Conservation (phyloP, 1,140 invertebrate species). For the Drosophila aff. region DNA sequence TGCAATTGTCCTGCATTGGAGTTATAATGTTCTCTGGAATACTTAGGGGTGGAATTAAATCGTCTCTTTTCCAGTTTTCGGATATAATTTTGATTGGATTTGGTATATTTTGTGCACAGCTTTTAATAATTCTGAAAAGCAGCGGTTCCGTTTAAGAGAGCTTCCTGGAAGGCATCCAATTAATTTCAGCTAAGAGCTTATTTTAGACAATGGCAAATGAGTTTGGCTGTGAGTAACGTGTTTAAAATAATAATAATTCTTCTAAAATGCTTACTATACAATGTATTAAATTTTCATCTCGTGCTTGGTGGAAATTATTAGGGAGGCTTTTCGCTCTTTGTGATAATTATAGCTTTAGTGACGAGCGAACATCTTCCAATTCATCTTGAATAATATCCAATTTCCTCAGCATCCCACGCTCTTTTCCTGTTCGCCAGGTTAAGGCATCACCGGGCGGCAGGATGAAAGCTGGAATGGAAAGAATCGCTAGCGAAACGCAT, state of each 20-base stretch:
- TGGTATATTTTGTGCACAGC: too few relatives aligned
- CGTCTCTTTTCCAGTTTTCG: neutral
- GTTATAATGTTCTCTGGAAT: neutral
- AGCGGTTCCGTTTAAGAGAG: too few relatives aligned
- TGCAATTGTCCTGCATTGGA: neutral
- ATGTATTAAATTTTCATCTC: neutral
- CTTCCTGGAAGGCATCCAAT: neutral
- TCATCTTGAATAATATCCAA: constrained; percentile 11
- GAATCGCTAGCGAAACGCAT: constrained; percentile 28
- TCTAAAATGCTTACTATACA: neutral
- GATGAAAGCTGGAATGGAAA: neutral
- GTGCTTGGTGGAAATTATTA: neutral
- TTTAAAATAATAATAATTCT: neutral
- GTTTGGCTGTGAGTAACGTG: neutral
- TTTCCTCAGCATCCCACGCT: constrained; percentile 3
- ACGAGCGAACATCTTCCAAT: neutral
- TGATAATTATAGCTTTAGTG: constrained; percentile 2
- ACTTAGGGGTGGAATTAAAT: too few relatives aligned
- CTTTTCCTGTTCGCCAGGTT: constrained; percentile 12
- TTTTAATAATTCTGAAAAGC: neutral
- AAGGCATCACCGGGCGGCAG: neutral
- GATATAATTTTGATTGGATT: neutral
- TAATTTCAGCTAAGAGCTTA: neutral
- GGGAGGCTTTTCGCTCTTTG: neutral
- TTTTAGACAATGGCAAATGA: neutral